Conservation (phyloP, 1,140 invertebrate genomes). For the Portunus trituberculatus region DNA sequence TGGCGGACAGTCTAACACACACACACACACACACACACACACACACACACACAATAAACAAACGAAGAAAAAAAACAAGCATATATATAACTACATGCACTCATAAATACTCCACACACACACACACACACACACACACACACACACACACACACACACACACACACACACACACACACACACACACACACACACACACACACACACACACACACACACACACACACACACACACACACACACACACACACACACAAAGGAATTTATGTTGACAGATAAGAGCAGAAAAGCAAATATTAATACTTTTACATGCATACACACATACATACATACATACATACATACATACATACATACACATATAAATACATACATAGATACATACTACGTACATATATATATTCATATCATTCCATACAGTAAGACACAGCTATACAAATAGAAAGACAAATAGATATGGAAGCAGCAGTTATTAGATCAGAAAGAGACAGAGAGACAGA, state of each 20-base stretch:
- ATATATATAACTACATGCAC: too few relatives aligned
- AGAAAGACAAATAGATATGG: background rate
- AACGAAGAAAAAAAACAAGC: too few relatives aligned
- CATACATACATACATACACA: background rate
- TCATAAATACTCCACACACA: too few relatives aligned
- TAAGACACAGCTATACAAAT: background rate
- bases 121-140: slow-evolving; percentile 1
- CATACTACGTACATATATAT: background rate
- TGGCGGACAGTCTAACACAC: background rate
- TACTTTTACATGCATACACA: background rate
- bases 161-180: background rate
- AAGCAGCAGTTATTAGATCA: background rate
- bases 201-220: background rate
- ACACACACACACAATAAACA: too few relatives aligned
- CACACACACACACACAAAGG: background rate
- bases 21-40: background rate
- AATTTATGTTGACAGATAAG: background rate
- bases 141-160: background rate
- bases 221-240: background rate
- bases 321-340: background rate
- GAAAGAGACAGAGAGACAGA: background rate
- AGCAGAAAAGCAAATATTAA: background rate
- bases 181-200: background rate
- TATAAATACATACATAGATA: background rate
- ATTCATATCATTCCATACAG: background rate